Evolutionary conservation across 2,888 invertebrate genomes (phyloP), one percentile per base, ranked within the genome.

Genomic region (Sphinx pinastri): DNA sequence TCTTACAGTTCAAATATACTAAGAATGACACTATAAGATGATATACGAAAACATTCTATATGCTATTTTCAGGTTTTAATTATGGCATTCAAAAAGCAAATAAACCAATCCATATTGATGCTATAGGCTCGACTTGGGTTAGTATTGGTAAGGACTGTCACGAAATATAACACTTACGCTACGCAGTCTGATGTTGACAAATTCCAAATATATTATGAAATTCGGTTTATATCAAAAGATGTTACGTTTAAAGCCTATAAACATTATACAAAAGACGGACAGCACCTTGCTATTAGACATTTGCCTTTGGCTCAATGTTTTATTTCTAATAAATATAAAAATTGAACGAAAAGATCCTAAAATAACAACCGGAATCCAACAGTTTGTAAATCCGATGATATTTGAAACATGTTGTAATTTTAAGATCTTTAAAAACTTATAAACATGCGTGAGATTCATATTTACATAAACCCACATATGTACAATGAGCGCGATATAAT

Each of bases 301-400:
- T 85, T 88, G 92, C 92, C 93, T 93, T 92, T 91, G 92, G 92
- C 92, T 91, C 85, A 90, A 83, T 85, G 86, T 85, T 82, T 82
- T 78, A 77, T 78, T 71, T 25, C 8, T 45, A 66, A 59, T 49
- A 70, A 47, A 54, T 69, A 58, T 54, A 67, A 51, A 67, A 51
- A 69, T 60, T 25, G 57, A 49, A 45, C 25, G 74, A 74, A 60
- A 68, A 68, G 16, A 68, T 47, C 16, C 8, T 70, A 54, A 55
- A 63, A 67, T 70, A 80, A 60, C 38, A 68, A 31, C 13, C 19
- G 8, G 58, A 38, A 14, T 16, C 38, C 38, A 51, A 58, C 31
- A 25, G 57, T 25, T 31, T 38, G 12, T 25, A 52, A 69, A 55
- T 55, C 38, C 8, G 13, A 59, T 57, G n/a, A 51, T 31, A 13